Percentiles rank a stretch among this genome's conserved stretches.
These are phyloP conservation scores for Mesochorus sp. DNA, from an alignment of 2,888 invertebrate species.

Conservation along the genomic window DNA sequence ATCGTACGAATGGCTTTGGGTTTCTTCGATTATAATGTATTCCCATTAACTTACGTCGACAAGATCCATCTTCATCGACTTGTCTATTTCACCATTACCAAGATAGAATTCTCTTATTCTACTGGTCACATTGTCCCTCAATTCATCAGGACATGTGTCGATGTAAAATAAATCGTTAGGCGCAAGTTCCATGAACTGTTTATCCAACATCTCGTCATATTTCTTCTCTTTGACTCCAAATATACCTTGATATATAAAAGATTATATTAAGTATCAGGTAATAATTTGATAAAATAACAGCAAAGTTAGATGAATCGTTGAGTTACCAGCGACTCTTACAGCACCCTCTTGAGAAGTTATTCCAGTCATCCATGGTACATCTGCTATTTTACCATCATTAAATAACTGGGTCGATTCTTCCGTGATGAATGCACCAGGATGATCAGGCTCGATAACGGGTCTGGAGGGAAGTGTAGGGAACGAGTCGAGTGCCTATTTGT, in stretches of 20 bases:
- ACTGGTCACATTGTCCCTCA: constrained; percentile 81
- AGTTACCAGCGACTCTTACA: constrained; percentile 85
- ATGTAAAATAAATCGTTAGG: constrained; percentile 86
- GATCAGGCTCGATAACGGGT: constrained; percentile 88
- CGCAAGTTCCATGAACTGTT: constrained; percentile 84
- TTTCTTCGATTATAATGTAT: not conserved
- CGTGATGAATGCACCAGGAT: constrained; percentile 87
- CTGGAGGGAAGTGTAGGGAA: constrained; percentile 92
- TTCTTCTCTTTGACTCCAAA: constrained; percentile 81
- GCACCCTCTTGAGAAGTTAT: constrained; percentile 89
- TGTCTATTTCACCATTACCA: constrained; percentile 81
- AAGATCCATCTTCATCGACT: constrained; percentile 83
- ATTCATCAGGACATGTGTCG: constrained; percentile 82
- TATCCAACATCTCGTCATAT: constrained; percentile 83
- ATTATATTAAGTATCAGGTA: not conserved
- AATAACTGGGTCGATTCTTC: constrained; percentile 84
- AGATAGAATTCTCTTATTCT: constrained; percentile 85
- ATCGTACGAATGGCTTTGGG: too few species aligned
- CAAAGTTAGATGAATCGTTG: not conserved
- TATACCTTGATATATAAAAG: constrained; percentile 66
- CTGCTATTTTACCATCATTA: constrained; percentile 82
- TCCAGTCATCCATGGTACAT: constrained; percentile 89
- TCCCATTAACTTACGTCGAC: constrained; percentile 84
- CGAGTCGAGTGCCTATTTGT: constrained; percentile 11
- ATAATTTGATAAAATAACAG: too few species aligned